Base-by-base conservation (phyloP, 2,888 invertebrate genomes). In the Anticlea derivata region DNA sequence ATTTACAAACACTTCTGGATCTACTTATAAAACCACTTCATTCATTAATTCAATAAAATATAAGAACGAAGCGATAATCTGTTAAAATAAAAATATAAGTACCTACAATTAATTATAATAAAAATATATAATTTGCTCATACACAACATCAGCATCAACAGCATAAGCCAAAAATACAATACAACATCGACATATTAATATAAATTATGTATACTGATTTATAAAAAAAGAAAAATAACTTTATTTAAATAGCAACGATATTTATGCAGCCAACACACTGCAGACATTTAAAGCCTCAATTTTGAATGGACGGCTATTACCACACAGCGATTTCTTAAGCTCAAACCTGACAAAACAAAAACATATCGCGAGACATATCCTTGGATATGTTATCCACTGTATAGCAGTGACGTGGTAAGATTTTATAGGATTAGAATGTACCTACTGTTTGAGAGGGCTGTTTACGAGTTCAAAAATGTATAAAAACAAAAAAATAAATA, bases 241-340 rank as follows among this genome's bases (percentile, higher is more conserved):
- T 49, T 46, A 53, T 44, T 51, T 67, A 68, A 66, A 60, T 73
- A 78, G 73, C 73, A 63, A 70, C 59, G 68, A 58, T 64, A 52
- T 66, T 63, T 66, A 75, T 71, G 84, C 88, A 88, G 87, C 89
- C 89, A 89, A 89, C 89, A 89, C 89, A 84, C 88, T 87, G 89
- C 89, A 88, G 80, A 89, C 89, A 89, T 87, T 81, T 73, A 87
- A 89, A 88, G 88, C 88, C 83, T 81, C 70, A 62, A 63, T 67
- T 71, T 72, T 69, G 35, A 55, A 58, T 71, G 68, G 67, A 66
- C 75, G 72, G 75, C 69, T 61, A 66, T 75, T 79, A 87, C 84
- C 88, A 85, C 83, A 80, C 86, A 88, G 87, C 84, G 84, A 83
- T 53, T 67, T 38, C 2, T 12, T 46, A 43, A 47, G 13, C 8